A percentile compares a stretch with the other conserved stretches of the same genome.
Conservation (phyloP, 2,797 vertebrate genomes). For the Falco novaeseelandiae region DNA sequence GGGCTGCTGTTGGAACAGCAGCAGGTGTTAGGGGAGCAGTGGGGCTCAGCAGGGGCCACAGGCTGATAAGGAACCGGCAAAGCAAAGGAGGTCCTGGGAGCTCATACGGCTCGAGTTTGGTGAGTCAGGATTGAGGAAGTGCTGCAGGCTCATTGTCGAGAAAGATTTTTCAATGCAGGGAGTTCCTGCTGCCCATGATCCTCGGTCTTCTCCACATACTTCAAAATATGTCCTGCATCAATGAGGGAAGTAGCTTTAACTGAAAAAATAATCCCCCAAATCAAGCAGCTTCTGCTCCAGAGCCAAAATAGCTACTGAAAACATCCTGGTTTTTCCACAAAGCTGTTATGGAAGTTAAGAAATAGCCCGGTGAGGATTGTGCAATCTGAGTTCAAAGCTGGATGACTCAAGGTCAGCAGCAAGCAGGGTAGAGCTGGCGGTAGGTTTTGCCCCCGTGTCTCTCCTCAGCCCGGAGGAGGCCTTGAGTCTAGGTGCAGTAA, state of each 20-base stretch:
- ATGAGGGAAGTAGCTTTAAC: constrained; percentile 4
- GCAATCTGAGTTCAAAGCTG: neutral
- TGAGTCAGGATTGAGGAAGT: constrained; percentile 5
- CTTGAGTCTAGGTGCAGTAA: neutral
- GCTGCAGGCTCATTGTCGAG: rapidly evolving
- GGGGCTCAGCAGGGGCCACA: neutral
- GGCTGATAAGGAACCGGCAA: neutral
- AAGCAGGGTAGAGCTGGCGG: neutral
- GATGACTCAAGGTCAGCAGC: neutral
- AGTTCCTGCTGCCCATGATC: neutral
- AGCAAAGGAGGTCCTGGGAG: neutral
- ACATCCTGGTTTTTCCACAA: neutral
- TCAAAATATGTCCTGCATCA: neutral
- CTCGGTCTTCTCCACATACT: neutral
- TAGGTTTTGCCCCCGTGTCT: neutral
- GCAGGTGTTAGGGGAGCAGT: neutral
- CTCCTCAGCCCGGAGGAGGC: neutral
- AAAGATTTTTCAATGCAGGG: neutral
- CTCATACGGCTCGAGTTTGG: rapidly evolving
- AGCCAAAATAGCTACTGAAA: constrained; percentile 10
- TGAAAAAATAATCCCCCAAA: neutral
- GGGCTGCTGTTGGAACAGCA: neutral
- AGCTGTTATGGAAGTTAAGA: neutral
- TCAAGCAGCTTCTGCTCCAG: neutral
- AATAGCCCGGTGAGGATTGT: constrained; percentile 1